Percentiles rank a stretch among this genome's conserved stretches.
phyloP scores from a whole-genome alignment of 2,113 vertebrate species.

The Noctilio leporinus region DNA sequence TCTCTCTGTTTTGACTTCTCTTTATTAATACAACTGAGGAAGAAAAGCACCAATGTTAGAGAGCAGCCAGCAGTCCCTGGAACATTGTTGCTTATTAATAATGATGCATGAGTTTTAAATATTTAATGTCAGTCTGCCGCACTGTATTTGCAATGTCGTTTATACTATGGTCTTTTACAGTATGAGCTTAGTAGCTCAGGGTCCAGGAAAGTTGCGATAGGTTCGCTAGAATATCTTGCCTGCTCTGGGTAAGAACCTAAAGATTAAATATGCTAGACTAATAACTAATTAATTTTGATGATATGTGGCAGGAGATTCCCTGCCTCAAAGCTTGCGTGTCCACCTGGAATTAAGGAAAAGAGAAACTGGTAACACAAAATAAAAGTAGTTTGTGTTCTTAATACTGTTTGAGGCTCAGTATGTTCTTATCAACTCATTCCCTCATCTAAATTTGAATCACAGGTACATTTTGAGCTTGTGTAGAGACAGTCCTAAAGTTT shows the following conservation, averaged over 20 bases:
- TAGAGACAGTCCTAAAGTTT: background rate
- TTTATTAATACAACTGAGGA: background rate
- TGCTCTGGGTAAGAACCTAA: background rate
- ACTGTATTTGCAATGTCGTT: background rate
- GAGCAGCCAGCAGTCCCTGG: background rate
- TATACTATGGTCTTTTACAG: background rate
- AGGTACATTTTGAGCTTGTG: conserved; percentile 46
- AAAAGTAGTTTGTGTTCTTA: background rate
- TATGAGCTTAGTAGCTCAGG: background rate
- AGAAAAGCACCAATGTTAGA: background rate
- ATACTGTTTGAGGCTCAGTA: background rate
- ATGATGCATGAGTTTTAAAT: background rate
- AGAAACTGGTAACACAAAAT: background rate
- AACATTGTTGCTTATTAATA: background rate
- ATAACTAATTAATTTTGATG: conserved; percentile 16
- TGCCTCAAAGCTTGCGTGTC: background rate
- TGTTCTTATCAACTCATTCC: background rate
- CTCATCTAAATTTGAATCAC: conserved; percentile 39
- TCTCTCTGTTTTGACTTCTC: background rate
- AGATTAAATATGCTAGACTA: background rate
- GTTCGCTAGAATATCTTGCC: background rate
- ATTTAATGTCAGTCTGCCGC: background rate
- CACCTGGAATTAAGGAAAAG: background rate
- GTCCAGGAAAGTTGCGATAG: background rate
- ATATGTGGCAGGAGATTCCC: background rate